Percentiles rank a stretch among this genome's conserved stretches.
phyloP scores from a whole-genome alignment of 1,140 invertebrate genomes.

The Caerostris extrusa region DNA sequence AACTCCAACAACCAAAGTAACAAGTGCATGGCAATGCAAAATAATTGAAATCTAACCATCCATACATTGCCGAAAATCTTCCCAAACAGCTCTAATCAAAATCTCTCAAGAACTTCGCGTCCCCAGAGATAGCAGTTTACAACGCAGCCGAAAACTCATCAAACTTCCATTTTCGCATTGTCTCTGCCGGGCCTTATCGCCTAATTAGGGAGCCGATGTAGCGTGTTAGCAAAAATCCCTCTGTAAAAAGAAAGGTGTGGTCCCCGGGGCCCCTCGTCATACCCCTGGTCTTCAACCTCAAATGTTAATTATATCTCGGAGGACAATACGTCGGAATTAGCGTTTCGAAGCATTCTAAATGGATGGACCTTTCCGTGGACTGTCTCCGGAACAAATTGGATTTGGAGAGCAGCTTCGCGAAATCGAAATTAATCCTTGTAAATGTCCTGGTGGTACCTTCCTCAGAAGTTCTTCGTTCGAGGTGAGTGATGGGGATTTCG shows the following conservation, averaged over 20 bases:
- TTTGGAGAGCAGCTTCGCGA: not conserved
- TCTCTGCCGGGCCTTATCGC: conserved; percentile 21
- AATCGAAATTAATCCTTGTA: conserved; percentile 26
- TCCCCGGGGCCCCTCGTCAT: not conserved
- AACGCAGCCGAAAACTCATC: conserved; percentile 27
- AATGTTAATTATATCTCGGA: conserved; percentile 52
- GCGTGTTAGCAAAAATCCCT: conserved; percentile 33
- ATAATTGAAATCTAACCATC: conserved; percentile 3
- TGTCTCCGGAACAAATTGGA: conserved; percentile 22
- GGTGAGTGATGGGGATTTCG: too few relatives aligned
- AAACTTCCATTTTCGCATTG: conserved; percentile 21
- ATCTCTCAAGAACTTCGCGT: not conserved
- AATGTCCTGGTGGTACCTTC: not conserved
- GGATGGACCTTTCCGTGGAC: conserved; percentile 2
- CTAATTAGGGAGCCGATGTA: conserved; percentile 31
- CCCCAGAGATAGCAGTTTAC: not conserved
- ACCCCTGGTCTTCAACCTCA: conserved; percentile 30
- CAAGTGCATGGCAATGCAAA: not conserved
- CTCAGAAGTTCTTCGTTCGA: too few relatives aligned
- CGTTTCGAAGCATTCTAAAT: conserved; percentile 16
- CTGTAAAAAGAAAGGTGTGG: not conserved
- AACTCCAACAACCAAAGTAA: too few relatives aligned
- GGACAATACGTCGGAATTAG: conserved; percentile 49
- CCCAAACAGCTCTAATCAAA: not conserved
- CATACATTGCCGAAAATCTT: conserved; percentile 2